Conservation (phyloP, 2,888 invertebrate genomes). For the Agrilus mali region DNA sequence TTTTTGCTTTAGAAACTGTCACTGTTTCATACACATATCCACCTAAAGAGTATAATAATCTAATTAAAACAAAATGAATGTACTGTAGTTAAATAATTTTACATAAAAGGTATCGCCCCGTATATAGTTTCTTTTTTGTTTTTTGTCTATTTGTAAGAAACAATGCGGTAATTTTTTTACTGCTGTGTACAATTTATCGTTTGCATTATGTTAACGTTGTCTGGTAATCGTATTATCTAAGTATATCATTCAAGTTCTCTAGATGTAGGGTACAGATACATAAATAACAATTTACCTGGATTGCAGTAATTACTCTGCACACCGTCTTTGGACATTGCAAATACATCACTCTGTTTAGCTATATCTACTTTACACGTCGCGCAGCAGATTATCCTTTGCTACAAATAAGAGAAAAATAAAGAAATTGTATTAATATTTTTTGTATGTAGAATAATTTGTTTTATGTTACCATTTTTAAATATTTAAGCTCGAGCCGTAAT, state of each 20-base stretch:
- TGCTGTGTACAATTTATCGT: no score
- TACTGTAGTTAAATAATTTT: no score
- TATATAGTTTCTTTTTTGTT: no score
- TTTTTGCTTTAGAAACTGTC: conserved; percentile 46
- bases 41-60: conserved; percentile 21
- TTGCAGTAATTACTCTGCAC: conserved; percentile 73
- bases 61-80: not conserved
- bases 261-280: not conserved
- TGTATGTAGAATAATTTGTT: no score
- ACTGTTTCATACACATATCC: conserved; percentile 73
- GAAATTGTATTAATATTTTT: not conserved
- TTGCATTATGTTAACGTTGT: no score
- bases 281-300: conserved; percentile 35
- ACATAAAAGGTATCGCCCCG: no score
- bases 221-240: no score
- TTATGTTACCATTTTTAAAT: conserved; percentile 32
- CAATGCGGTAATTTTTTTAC: no score
- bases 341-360: conserved; percentile 53
- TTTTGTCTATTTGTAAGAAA: no score
- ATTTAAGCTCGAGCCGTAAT: conserved; percentile 43
- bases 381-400: conserved; percentile 46
- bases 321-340: conserved; percentile 72
- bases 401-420: conserved; percentile 8
- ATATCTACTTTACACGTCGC: conserved; percentile 42
- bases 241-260: no score